Conservation (phyloP, 2,113 vertebrate species). For the Panthera tigris region DNA sequence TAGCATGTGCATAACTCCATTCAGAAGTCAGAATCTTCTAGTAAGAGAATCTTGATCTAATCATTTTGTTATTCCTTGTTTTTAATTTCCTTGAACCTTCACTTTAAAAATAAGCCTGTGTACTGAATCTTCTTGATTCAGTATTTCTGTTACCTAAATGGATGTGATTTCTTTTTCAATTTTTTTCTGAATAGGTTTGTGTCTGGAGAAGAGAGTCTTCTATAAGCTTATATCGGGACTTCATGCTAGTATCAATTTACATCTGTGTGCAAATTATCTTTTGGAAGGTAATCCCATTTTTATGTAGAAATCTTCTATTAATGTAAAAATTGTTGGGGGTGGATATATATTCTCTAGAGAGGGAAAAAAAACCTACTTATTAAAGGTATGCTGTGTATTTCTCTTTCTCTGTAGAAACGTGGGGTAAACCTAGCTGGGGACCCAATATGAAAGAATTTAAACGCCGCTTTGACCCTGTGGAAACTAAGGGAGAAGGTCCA, state of each 20-base stretch:
- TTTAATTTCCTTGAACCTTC: slow-evolving; percentile 25
- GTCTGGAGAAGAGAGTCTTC: slow-evolving; percentile 98
- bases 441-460: slow-evolving; percentile 94
- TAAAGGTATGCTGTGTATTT: not conserved
- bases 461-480: slow-evolving; percentile 90
- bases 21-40: slow-evolving; percentile 22
- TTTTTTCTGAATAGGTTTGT: slow-evolving; percentile 88
- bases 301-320: not conserved
- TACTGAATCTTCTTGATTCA: not conserved
- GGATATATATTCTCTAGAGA: not conserved
- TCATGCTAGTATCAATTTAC: slow-evolving; percentile 98
- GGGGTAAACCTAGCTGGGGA: slow-evolving; percentile 93
- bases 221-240: slow-evolving; percentile 98
- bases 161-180: slow-evolving; percentile 20
- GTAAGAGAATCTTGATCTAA: not conserved
- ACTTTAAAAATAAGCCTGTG: not conserved
- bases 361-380: not conserved
- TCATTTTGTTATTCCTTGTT: slow-evolving; percentile 15
- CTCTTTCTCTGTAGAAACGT: slow-evolving; percentile 87
- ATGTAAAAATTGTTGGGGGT: not conserved
- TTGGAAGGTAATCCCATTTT: slow-evolving; percentile 89
- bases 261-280: slow-evolving; percentile 94
- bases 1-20: not conserved
- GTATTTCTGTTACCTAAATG: not conserved
- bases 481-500: slow-evolving; percentile 96